Evolutionary conservation across 1,140 invertebrate genomes (phyloP), one percentile per base, ranked within the genome.

Genomic region (Drosophila setifemur): DNA sequence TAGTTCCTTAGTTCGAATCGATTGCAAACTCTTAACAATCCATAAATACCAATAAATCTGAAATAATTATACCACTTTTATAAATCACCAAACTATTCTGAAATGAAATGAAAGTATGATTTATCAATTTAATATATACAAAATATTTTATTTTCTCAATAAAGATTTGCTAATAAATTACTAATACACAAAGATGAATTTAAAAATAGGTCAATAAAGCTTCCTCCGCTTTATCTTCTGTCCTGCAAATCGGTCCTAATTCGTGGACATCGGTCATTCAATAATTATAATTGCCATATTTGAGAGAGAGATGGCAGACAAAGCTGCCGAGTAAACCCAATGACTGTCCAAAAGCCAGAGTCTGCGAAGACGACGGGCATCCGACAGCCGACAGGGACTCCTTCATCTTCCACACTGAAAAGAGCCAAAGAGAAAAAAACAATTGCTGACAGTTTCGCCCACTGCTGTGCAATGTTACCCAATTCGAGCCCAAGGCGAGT

Each of bases 401-500:
- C 63, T 68, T 47, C 42, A 25, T 29, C 43, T 37, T n/a, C n/a
- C 28, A 43, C 16, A 8, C 19, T n/a, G 8, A 52, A 16, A 9
- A 39, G 2, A 50, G 7, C 18, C n/a, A 42, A 26, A 60, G 45
- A 29, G 58, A 43, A 44, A 55, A 44, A 48, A 50, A 75, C 53
- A 75, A 63, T 66, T 69, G 35, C 60, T 44, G 72, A 67, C 58
- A 49, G 66, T 72, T 55, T 61, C 73, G 55, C 73, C 73, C 73
- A 77, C 75, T 58, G 54, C 54, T 37, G 23, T 37, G 72, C 53
- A 16, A 67, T 35, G 57, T 82, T 83, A 69, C 57, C 44, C 73
- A 85, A 82, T 83, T 68, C 12, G 19, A 43, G 60, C 76, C 72
- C 45, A 72, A 68, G 77, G 76, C 75, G 55, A 37, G 33, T 37